These are phyloP conservation scores for Coptodon bakossiorum DNA, from an alignment of 2,113 vertebrate genomes.

Conservation along the genomic window DNA sequence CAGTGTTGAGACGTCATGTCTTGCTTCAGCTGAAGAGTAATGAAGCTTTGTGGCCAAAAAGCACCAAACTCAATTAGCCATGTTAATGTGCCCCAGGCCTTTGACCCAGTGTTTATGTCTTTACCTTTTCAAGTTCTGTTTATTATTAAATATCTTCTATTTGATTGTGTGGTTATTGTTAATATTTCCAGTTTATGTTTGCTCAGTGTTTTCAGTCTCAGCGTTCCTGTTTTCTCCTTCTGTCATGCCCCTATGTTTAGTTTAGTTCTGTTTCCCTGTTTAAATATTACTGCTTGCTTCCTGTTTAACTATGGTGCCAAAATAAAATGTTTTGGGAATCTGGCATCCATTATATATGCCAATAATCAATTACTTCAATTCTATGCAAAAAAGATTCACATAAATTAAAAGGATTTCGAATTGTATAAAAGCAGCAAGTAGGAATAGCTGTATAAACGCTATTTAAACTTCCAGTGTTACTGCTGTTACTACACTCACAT, in stretches of 20 bases:
- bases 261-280: neutral
- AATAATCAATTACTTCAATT: neutral
- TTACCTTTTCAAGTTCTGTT: neutral
- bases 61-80: constrained; percentile 31
- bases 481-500: neutral
- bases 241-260: neutral
- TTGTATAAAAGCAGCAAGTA: neutral
- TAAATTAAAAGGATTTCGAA: neutral
- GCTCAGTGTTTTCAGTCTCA: neutral
- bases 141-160: neutral
- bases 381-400: neutral
- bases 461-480: neutral
- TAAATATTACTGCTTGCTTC: neutral
- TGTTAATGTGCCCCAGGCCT: neutral
- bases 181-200: neutral
- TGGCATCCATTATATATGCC: rapidly evolving
- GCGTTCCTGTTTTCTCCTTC: neutral
- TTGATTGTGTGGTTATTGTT: neutral
- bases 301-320: neutral
- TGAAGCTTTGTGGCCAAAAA: constrained; percentile 17
- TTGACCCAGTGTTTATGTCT: neutral
- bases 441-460: neutral
- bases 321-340: neutral
- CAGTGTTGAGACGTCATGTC: neutral
- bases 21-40: constrained; percentile 22